Evolutionary conservation across 2,888 invertebrate species (phyloP).

Genomic region (Ormyrus nitidulus): DNA sequence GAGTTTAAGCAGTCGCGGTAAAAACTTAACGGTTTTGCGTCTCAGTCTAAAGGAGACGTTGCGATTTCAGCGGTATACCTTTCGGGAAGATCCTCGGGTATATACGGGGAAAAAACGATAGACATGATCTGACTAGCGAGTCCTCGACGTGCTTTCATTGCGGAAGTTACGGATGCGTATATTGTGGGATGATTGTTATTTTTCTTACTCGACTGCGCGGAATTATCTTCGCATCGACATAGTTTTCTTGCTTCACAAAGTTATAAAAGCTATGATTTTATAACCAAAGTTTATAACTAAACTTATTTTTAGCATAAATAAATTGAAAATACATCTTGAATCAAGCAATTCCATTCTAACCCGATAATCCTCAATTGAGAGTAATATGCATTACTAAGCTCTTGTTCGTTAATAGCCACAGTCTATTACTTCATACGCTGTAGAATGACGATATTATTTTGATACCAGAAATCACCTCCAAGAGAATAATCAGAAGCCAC

Average conservation of each 20-base stretch:
- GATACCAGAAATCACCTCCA: conserved; percentile 32
- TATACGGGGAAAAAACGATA: not conserved
- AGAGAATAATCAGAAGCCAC: conserved; percentile 36
- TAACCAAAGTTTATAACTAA: too few relatives aligned
- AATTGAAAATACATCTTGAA: too few relatives aligned
- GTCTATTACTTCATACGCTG: not conserved
- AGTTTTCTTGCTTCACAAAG: too few relatives aligned
- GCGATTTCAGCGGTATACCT: not conserved
- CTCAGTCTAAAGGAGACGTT: not conserved
- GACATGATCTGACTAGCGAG: conserved; percentile 27
- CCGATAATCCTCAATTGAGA: too few relatives aligned
- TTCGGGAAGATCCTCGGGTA: not conserved
- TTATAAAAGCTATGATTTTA: too few relatives aligned
- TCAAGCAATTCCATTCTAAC: too few relatives aligned
- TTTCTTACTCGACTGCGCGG: too few relatives aligned
- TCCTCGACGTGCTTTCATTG: not conserved
- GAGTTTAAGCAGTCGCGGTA: conserved; percentile 25
- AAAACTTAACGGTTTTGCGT: conserved; percentile 45
- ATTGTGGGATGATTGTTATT: too few relatives aligned
- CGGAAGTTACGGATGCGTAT: not conserved
- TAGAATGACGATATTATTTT: not conserved
- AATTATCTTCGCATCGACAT: too few relatives aligned
- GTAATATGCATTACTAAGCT: too few relatives aligned
- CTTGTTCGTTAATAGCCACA: too few relatives aligned
- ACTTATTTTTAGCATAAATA: too few relatives aligned